Conservation (phyloP, 2,113 vertebrate genomes). For the Etheostoma cragini region DNA sequence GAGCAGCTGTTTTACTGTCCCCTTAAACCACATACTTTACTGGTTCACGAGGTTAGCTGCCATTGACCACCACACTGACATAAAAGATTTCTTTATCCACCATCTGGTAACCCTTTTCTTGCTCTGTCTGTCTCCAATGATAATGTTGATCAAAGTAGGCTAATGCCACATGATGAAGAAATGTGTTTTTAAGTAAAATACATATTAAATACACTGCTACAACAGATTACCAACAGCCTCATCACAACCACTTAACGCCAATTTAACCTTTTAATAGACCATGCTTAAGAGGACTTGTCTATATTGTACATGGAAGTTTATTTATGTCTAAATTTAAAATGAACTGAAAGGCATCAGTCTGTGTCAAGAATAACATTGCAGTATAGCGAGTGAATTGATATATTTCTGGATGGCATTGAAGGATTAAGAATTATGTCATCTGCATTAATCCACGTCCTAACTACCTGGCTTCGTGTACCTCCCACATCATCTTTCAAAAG, state of each 20-base stretch:
- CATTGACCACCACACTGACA: slow-evolving; percentile 50
- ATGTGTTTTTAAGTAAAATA: slow-evolving; percentile 34
- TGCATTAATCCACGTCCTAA: slow-evolving; percentile 68
- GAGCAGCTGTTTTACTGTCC: slow-evolving; percentile 66
- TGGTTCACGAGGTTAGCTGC: slow-evolving; percentile 38
- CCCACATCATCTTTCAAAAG: slow-evolving; percentile 58
- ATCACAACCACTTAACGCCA: slow-evolving; percentile 16
- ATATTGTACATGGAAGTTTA: slow-evolving; percentile 10
- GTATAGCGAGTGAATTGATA: slow-evolving; percentile 63
- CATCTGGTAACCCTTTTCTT: slow-evolving; percentile 63
- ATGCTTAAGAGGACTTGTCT: not conserved
- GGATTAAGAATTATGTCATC: slow-evolving; percentile 77
- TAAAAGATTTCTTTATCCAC: slow-evolving; percentile 48
- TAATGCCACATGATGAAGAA: slow-evolving; percentile 35
- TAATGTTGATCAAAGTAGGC: slow-evolving; percentile 25
- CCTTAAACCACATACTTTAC: slow-evolving; percentile 59
- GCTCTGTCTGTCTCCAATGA: slow-evolving; percentile 33
- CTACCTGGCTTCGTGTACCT: slow-evolving; percentile 62
- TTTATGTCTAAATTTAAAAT: slow-evolving; percentile 46
- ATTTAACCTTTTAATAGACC: slow-evolving; percentile 26
- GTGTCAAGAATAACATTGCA: slow-evolving; percentile 49
- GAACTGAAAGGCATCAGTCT: slow-evolving; percentile 48
- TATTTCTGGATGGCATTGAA: slow-evolving; percentile 67
- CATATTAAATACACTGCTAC: slow-evolving; percentile 19
- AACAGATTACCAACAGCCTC: slow-evolving; percentile 39